Evolutionary conservation across 2,113 vertebrate genomes (phyloP).

Genomic region (Falcunculus frontatus): DNA sequence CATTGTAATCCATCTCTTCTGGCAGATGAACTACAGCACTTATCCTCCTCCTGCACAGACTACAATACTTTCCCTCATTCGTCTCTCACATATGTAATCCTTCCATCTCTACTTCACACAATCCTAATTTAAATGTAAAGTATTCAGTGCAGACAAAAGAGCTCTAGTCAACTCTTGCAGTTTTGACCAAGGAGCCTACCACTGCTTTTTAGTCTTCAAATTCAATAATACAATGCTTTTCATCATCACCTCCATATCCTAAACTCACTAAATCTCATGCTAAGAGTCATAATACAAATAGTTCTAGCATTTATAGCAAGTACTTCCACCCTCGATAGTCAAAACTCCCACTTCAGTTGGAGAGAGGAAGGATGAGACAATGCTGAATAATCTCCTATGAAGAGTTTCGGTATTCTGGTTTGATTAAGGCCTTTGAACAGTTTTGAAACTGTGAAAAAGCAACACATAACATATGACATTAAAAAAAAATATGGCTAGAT

Average conservation of each 20-base stretch:
- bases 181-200: neutral
- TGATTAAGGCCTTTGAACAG: neutral
- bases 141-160: conserved; percentile 50
- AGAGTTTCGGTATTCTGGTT: neutral
- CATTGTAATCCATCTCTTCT: conserved; percentile 61
- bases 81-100: conserved; percentile 60
- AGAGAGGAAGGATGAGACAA: neutral
- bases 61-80: conserved; percentile 51
- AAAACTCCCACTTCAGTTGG: neutral
- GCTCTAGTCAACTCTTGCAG: conserved; percentile 3
- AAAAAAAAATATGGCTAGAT: neutral
- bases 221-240: conserved; percentile 13
- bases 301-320: neutral
- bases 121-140: conserved; percentile 69
- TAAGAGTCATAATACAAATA: neutral
- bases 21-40: conserved; percentile 50
- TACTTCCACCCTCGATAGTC: neutral
- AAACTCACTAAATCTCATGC: conserved; percentile 4
- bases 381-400: neutral
- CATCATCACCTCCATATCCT: neutral
- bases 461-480: neutral
- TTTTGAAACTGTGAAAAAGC: neutral
- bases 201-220: conserved; percentile 31
- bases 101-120: conserved; percentile 61
- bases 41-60: conserved; percentile 46